Conservation (phyloP, 2,797 vertebrate species). For the Thunnus albacares region DNA sequence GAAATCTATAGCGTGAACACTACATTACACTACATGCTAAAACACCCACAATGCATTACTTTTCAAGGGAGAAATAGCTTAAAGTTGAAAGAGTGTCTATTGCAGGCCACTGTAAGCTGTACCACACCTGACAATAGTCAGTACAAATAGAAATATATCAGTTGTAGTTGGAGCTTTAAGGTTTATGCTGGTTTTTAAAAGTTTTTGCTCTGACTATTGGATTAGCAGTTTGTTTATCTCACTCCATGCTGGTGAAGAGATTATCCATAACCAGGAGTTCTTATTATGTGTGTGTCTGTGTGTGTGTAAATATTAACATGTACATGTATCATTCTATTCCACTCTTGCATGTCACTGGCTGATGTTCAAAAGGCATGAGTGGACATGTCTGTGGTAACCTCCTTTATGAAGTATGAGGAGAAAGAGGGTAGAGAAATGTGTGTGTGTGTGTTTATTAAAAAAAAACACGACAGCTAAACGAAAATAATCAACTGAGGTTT, state of each 20-base stretch:
- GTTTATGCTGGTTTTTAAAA: not conserved
- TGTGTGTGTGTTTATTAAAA: slow-evolving; percentile 7
- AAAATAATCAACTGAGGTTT: slow-evolving; percentile 64
- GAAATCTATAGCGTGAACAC: too few species aligned
- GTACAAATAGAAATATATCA: too few species aligned
- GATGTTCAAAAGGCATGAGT: too few species aligned
- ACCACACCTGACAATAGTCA: too few species aligned
- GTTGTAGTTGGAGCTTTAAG: not conserved
- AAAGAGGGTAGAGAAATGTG: not conserved
- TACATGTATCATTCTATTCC: not conserved
- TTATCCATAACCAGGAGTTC: not conserved
- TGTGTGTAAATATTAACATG: not conserved
- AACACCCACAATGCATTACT: too few species aligned
- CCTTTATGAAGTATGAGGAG: too few species aligned
- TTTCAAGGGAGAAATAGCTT: too few species aligned
- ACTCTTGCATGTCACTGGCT: not conserved
- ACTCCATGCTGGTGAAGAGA: not conserved
- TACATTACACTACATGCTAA: too few species aligned
- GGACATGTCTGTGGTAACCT: too few species aligned
- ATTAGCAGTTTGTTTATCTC: not conserved
- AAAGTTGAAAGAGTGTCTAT: too few species aligned
- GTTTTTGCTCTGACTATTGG: too few species aligned
- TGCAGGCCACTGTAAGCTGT: too few species aligned
- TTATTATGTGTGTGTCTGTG: not conserved
- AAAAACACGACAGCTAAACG: slow-evolving; percentile 46